phyloP scores from a whole-genome alignment of 2,113 vertebrate genomes.

The Cheirogaleus medius region DNA sequence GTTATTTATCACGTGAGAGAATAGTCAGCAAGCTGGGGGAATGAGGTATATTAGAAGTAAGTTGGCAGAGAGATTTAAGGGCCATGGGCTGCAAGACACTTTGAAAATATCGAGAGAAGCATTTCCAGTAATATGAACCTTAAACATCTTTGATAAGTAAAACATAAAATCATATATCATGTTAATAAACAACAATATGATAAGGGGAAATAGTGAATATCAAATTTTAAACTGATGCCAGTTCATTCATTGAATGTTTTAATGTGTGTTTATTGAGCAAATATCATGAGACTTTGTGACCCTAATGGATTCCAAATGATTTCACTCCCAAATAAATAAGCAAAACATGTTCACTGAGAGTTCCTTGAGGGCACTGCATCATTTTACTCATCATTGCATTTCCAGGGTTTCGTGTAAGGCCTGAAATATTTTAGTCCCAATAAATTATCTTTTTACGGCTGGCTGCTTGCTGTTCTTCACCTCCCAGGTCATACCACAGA shows the following conservation, averaged over 20 bases:
- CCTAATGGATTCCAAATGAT: not conserved
- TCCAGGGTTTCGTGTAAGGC: not conserved
- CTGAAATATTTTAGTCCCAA: not conserved
- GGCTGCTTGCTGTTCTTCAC: not conserved
- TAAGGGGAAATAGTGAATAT: not conserved
- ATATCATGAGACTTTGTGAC: not conserved
- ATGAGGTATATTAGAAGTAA: conserved; percentile 61
- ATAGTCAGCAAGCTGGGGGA: conserved; percentile 74
- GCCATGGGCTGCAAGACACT: conserved; percentile 60
- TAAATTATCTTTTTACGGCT: not conserved
- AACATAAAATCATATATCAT: conserved; percentile 46
- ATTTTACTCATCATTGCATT: not conserved
- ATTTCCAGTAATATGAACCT: conserved; percentile 61
- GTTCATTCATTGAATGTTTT: conserved; percentile 9
- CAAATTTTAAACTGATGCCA: not conserved
- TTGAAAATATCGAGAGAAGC: conserved; percentile 73
- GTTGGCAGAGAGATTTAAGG: conserved; percentile 72
- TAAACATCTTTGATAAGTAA: conserved; percentile 60
- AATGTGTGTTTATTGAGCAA: not conserved
- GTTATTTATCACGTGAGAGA: conserved; percentile 88
- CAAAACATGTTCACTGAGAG: not conserved
- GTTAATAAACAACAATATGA: conserved; percentile 49
- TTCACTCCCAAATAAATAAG: conserved; percentile 3
- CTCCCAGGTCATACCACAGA: not conserved
- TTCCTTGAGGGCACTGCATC: not conserved